A percentile compares a stretch with the other conserved stretches of the same genome.
Evolutionary conservation across 1,140 invertebrate species (phyloP).

Genomic region (Diachasma alloeum): DNA sequence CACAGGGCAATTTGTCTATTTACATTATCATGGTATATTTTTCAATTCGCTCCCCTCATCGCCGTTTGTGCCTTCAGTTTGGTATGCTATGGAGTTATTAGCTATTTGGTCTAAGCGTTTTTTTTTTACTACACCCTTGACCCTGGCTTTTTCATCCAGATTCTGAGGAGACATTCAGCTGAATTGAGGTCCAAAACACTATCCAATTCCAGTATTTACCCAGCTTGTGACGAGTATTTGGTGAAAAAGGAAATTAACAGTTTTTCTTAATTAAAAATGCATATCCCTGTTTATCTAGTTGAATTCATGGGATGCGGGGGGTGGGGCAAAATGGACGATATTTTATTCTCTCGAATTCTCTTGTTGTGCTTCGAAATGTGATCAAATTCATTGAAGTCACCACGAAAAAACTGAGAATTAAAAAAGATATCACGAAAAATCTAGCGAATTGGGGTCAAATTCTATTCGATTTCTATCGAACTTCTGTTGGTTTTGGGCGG

Average conservation of each 20-base stretch:
- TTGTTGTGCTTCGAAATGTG: no score
- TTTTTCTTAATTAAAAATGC: no score
- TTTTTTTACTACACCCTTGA: background rate
- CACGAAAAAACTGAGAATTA: no score
- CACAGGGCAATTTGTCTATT: background rate
- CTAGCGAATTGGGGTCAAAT: no score
- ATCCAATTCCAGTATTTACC: background rate
- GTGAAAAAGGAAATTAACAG: no score
- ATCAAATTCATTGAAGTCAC: background rate
- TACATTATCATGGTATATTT: background rate
- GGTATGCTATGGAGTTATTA: background rate
- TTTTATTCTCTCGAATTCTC: no score
- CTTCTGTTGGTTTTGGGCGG: no score
- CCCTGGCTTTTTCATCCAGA: background rate
- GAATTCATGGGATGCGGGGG: no score
- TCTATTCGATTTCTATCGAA: no score
- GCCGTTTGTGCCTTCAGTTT: background rate
- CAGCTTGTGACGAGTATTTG: background rate
- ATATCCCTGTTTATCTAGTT: no score
- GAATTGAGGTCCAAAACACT: background rate
- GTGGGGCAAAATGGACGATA: no score
- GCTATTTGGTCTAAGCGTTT: background rate
- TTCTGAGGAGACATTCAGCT: background rate
- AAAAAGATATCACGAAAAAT: no score
- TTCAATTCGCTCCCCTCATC: background rate